Evolutionary conservation across 2,113 vertebrate genomes (phyloP), one percentile per base, ranked within the genome.

Genomic region (Tragelaphus strepsiceros): DNA sequence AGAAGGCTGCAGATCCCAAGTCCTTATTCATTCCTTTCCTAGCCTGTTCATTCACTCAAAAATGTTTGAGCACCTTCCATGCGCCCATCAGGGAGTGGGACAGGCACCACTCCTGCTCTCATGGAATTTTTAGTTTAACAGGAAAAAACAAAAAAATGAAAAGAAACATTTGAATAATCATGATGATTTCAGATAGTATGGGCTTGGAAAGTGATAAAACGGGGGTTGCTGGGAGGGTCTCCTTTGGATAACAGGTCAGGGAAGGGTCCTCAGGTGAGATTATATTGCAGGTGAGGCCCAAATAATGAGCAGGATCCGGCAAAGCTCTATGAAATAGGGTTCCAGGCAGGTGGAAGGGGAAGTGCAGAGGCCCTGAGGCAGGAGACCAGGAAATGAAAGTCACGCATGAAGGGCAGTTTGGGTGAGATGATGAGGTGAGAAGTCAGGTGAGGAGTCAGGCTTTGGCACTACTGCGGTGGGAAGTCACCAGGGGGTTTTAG

Each of bases 391-490:
- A 22, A 43, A 7, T 13, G 4, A 11, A 67, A 59, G n/a, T 1
- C 24, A 8, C 1, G 43, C 32, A 12, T 24, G 3, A n/a, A 24
- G 8, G 43, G 8, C 6, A 54, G 62, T 24, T 16, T 2, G 46
- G 61, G 30, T 5, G 17, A 62, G 21, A 21, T 4, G 1, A 51
- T 6, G 24, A 9, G 19, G 54, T 49, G 49, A 49, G 49, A 49
- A 49, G 49, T 49, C 49, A 49, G 49, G 7, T 2, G 32, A 17
- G 51, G 49, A 35, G 26, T 51, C 19, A 32, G 46, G 39, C 19
- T 51, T 46, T 10, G 19, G 22, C 21, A 39, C 9, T 24, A 6
- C 7, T 1, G 7, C 1, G 1, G 0, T 0, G 12, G 35, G 53
- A 61, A 32, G 46, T 43, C 12, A 12, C 14, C 1, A 35, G n/a